Percentiles rank a stretch among this genome's conserved stretches.
Evolutionary conservation across 2,797 vertebrate species (phyloP).

Genomic region (Phoebastria nigripes): DNA sequence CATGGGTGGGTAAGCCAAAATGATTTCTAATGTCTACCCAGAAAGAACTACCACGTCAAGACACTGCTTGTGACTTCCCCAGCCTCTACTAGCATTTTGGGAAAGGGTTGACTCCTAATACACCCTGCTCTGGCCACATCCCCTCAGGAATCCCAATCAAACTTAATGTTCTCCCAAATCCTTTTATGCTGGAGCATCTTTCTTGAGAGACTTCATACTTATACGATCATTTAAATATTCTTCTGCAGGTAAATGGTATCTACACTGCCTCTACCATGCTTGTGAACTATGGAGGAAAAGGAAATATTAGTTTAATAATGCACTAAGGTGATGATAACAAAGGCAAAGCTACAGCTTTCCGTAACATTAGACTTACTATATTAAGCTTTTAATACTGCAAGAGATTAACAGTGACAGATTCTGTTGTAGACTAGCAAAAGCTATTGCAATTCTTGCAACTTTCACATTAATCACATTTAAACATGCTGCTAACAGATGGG

Average conservation of each 20-base stretch:
- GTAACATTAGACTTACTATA: slow-evolving; percentile 48
- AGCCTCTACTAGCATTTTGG: not conserved
- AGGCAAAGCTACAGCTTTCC: slow-evolving; percentile 48
- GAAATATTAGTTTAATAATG: slow-evolving; percentile 7
- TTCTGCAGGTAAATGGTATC: not conserved
- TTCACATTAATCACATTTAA: slow-evolving; percentile 58
- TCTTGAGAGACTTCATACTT: not conserved
- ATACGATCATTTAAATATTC: not conserved
- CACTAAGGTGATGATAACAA: slow-evolving; percentile 28
- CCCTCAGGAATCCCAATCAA: not conserved
- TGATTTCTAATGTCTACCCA: not conserved
- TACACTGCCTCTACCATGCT: not conserved
- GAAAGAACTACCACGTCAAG: not conserved
- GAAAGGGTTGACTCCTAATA: not conserved
- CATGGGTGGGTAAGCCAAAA: not conserved
- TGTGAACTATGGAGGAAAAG: not conserved
- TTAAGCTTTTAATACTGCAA: slow-evolving; percentile 65
- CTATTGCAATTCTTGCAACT: slow-evolving; percentile 49
- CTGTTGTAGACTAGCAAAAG: slow-evolving; percentile 47
- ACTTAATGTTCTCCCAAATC: not conserved
- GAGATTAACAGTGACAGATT: slow-evolving; percentile 68
- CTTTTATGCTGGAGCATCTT: not conserved
- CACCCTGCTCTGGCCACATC: not conserved
- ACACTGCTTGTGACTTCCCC: not conserved
- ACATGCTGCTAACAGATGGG: slow-evolving; percentile 57